Evolutionary conservation across 2,113 vertebrate species (phyloP).

Genomic region (Hyla sarda): DNA sequence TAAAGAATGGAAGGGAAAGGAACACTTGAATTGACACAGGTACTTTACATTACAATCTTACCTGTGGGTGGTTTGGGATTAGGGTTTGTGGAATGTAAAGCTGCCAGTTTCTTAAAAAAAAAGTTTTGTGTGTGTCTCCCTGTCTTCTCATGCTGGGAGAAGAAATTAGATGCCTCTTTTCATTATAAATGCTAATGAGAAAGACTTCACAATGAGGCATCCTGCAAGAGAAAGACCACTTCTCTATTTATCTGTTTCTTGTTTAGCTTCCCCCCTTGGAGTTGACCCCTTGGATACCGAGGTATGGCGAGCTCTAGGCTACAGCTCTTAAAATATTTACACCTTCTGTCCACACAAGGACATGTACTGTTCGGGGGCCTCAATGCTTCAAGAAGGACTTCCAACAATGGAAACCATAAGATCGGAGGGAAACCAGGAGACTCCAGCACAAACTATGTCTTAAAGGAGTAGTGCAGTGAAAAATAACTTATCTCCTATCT

Average conservation of each 20-base stretch:
- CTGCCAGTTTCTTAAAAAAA: constrained; percentile 32
- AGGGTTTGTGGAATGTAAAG: constrained; percentile 51
- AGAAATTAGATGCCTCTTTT: constrained; percentile 41
- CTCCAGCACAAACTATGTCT: too few relatives aligned
- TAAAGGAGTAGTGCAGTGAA: too few relatives aligned
- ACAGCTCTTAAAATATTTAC: constrained; percentile 19
- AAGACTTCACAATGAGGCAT: constrained; percentile 44
- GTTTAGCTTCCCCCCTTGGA: constrained; percentile 30
- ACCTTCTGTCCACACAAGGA: not conserved
- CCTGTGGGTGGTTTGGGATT: constrained; percentile 39
- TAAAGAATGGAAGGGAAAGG: not conserved
- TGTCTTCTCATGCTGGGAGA: constrained; percentile 49
- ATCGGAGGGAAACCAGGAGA: too few relatives aligned
- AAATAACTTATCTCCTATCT: too few relatives aligned
- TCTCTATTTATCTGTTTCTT: constrained; percentile 50
- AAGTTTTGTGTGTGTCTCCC: constrained; percentile 20
- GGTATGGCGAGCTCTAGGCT: not conserved
- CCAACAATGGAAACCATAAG: not conserved
- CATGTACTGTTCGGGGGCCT: too few relatives aligned
- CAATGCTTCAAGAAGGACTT: not conserved
- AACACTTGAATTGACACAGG: constrained; percentile 13
- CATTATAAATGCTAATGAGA: constrained; percentile 40
- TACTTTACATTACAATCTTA: constrained; percentile 52
- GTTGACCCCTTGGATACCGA: constrained; percentile 20
- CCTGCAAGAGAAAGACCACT: constrained; percentile 18